Evolutionary conservation across 2,797 vertebrate species (phyloP).

Genomic region (Trachops cirrhosus): DNA sequence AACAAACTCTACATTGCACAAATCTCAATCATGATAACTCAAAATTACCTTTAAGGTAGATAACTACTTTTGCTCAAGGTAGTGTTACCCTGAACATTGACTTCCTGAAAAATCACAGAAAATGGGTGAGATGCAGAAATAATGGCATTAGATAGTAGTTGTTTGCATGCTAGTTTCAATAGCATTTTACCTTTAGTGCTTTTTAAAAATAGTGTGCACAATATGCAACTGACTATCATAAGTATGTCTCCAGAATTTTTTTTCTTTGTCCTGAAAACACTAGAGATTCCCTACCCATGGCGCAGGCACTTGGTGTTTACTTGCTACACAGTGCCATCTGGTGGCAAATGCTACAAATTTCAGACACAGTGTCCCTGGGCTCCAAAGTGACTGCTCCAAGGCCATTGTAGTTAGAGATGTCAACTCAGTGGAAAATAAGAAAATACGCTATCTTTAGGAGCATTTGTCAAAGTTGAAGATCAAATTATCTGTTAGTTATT

Average conservation of each 20-base stretch:
- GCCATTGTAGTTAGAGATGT: fast-evolving
- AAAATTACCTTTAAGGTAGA: background rate
- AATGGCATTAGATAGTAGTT: background rate
- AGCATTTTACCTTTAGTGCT: background rate
- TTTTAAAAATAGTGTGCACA: background rate
- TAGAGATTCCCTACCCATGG: background rate
- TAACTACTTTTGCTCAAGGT: background rate
- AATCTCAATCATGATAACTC: background rate
- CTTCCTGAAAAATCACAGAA: background rate
- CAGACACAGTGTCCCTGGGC: conserved; percentile 63
- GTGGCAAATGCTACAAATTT: conserved; percentile 19
- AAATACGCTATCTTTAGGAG: background rate
- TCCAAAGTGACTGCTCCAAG: background rate
- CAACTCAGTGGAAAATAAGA: background rate
- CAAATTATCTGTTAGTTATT: background rate
- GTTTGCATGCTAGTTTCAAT: background rate
- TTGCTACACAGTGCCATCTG: conserved; percentile 58
- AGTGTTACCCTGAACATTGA: background rate
- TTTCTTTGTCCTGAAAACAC: background rate
- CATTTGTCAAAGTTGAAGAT: background rate
- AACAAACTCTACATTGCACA: background rate
- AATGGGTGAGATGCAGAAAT: background rate
- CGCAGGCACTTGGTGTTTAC: background rate
- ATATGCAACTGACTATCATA: background rate
- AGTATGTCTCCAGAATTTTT: background rate